Conservation (phyloP, 2,888 invertebrate species). For the Cheiracanthium punctorium region DNA sequence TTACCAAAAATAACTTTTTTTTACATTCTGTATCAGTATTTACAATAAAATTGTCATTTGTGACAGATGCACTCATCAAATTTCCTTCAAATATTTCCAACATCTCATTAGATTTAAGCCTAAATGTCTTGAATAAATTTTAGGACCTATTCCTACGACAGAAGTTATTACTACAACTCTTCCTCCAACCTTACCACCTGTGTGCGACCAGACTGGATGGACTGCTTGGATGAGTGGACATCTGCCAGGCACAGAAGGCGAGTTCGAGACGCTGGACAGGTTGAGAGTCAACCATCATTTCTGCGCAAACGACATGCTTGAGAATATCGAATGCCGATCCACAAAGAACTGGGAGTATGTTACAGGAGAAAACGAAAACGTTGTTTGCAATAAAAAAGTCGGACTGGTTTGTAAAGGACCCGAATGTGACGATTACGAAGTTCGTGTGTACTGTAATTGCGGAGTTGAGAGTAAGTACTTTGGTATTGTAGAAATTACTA, state of each 20-base stretch:
- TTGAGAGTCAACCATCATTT: constrained; percentile 71
- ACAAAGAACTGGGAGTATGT: constrained; percentile 18
- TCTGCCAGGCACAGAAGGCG: constrained; percentile 72
- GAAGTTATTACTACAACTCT: background rate
- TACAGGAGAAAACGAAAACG: constrained; percentile 66
- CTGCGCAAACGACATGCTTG: constrained; percentile 72
- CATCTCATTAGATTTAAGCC: no score
- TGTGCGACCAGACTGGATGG: constrained; percentile 73
- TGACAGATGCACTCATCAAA: no score
- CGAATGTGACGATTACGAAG: constrained; percentile 73
- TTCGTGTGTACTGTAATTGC: constrained; percentile 73
- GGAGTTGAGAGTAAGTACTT: constrained; percentile 32
- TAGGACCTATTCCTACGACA: constrained; percentile 37
- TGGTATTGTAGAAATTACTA: no score
- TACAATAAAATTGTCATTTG: no score
- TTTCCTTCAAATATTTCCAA: no score
- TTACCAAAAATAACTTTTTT: no score
- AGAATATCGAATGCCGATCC: constrained; percentile 71
- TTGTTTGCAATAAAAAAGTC: constrained; percentile 71
- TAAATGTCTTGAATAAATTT: no score
- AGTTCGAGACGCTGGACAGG: constrained; percentile 68
- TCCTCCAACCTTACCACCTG: constrained; percentile 29
- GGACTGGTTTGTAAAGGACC: constrained; percentile 60
- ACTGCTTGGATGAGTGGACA: constrained; percentile 75
- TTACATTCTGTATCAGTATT: no score